Evolutionary conservation across 2,797 vertebrate genomes (phyloP), one percentile per base, ranked within the genome.

Genomic region (Acipenser oxyrinchus): DNA sequence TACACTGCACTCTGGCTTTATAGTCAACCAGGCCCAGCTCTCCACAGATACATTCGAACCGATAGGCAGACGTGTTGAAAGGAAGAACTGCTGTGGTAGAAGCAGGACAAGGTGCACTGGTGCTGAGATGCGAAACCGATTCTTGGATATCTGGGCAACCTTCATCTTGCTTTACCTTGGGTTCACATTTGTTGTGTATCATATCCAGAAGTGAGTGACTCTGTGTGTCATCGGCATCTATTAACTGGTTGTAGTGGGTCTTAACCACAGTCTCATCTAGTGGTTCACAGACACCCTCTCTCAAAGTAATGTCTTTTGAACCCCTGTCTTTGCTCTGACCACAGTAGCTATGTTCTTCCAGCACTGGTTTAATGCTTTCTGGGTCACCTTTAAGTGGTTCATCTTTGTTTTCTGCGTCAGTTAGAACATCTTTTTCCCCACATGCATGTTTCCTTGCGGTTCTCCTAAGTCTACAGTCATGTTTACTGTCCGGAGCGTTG

Each of bases 11-110:
- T 0, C 94, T 91, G 12, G 95, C 91, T 77, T 98, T 99, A 73
- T 76, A 89, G 83, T 98, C 97, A 6, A 87, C 63, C 10, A 94
- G 75, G 37, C 94, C 94, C 6, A 96, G 85, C 68, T 97, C 93
- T 10, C 96, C 97, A 70, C 96, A 99, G 73, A 99, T 94, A 70
- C 97, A 99, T 81, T 98, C 96, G 63, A 99, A 99, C 66, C 92
- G 93, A 76, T 95, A 97, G 69, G 93, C 87, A 0, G 91, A 82
- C 0, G 90, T 92, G 77, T 92, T 91, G 78, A 83, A 93, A 0
- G 93, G 93, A 73, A 80, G 84, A 52, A 78, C 66, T 6, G 85
- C 65, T 2, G 87, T 82, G 0, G 69, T 79, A 72, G 83, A 79
- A 72, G 83, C 81, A 12, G 37, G 37, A 37, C 37, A 37, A 37